Percentiles rank a stretch among this genome's conserved stretches.
These are phyloP conservation scores for Taphrorychus bicolor DNA, from an alignment of 2,888 invertebrate species.

Conservation along the genomic window DNA sequence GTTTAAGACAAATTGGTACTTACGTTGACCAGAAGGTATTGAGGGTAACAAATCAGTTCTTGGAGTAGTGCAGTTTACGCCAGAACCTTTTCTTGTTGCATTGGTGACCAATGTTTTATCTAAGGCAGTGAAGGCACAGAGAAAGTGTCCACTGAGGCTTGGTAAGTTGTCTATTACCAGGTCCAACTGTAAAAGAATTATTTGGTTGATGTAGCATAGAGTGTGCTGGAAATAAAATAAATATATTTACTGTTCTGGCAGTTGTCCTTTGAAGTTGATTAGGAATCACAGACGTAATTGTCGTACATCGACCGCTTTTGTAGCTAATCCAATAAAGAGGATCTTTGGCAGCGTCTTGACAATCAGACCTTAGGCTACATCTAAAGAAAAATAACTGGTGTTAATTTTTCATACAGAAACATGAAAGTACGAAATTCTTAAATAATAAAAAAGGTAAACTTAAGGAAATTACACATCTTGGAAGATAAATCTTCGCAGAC, in stretches of 20 bases:
- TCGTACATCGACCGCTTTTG: conserved; percentile 95
- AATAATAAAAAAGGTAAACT: conserved; percentile 4
- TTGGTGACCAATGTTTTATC: conserved; percentile 90
- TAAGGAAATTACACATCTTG: conserved; percentile 3
- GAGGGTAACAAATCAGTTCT: conserved; percentile 91
- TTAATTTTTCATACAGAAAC: background rate
- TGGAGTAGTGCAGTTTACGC: conserved; percentile 95
- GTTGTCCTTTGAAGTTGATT: conserved; percentile 92
- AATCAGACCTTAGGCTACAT: conserved; percentile 90
- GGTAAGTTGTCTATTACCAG: conserved; percentile 96
- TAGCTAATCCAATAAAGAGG: conserved; percentile 96
- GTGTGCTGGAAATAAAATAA: too few relatives aligned
- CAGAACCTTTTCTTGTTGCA: conserved; percentile 87
- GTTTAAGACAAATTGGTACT: conserved; percentile 56
- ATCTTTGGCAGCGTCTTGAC: conserved; percentile 91
- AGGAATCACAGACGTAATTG: conserved; percentile 91
- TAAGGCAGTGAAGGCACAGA: conserved; percentile 92
- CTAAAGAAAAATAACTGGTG: too few relatives aligned
- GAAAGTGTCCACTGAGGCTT: conserved; percentile 85
- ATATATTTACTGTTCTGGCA: conserved; percentile 73
- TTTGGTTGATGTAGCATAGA: too few relatives aligned
- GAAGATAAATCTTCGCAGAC: conserved; percentile 3
- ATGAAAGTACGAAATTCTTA: background rate
- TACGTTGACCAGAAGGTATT: conserved; percentile 88
- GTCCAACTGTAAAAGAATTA: conserved; percentile 69